phyloP scores from a whole-genome alignment of 1,140 invertebrate species.

The Streblospio benedicti region DNA sequence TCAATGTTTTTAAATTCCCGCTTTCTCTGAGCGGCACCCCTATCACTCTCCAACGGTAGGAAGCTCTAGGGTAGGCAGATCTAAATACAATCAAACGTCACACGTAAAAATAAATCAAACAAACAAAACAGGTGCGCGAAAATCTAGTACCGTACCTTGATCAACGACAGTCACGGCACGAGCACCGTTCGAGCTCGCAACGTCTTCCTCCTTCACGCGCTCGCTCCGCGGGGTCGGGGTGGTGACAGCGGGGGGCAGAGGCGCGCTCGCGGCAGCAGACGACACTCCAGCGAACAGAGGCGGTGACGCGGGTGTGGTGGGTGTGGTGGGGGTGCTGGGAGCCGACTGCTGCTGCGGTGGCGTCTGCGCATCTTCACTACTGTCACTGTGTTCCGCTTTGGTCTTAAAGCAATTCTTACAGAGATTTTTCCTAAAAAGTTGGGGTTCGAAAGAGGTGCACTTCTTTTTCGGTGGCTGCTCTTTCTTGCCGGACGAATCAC shows the following conservation, averaged over 20 bases:
- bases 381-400: background rate
- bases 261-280: background rate
- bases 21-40: no score
- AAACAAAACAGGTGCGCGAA: no score
- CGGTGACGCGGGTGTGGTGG: background rate
- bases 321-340: background rate
- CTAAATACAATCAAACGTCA: no score
- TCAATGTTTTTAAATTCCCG: no score
- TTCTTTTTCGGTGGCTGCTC: background rate
- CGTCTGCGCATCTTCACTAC: background rate
- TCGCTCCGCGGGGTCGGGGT: background rate
- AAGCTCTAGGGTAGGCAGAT: no score
- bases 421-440: conserved; percentile 39
- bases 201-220: background rate
- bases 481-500: no score
- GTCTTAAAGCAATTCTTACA: conserved; percentile 42
- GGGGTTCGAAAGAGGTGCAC: conserved; percentile 42
- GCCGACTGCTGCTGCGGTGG: background rate
- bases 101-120: no score
- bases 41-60: no score
- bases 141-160: background rate
- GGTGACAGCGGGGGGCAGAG: background rate
- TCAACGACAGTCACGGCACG: background rate
- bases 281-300: no score
- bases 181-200: background rate